Base-by-base conservation (phyloP, 2,113 vertebrate genomes). In the Microtus pennsylvanicus region DNA sequence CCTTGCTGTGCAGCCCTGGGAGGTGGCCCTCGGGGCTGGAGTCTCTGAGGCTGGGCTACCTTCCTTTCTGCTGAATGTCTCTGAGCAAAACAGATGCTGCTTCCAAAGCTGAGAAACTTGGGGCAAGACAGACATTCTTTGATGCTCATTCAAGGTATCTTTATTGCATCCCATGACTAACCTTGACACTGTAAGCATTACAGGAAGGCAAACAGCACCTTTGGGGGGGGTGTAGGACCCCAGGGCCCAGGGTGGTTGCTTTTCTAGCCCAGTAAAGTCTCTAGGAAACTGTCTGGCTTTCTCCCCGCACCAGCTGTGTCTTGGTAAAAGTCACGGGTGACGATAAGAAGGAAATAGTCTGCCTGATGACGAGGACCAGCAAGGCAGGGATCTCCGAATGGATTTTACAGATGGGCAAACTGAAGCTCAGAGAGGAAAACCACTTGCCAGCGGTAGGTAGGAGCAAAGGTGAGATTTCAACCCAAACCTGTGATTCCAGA, bases 341-440 rank as follows among this genome's bases (percentile, higher is more conserved):
- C 85, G 33, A 86, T 55, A 61, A 72, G 12, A 78, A 76, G 19
- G 72, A 63, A 55, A 65, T 80, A 87, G 75, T 93, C 63, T 91
- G 30, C 26, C 72, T 87, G 80, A 81, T 75, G 28, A 90, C 52
- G 55, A 78, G 16, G 77, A 55, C 22, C 24, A 65, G 1, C 78
- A 50, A 91, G 38, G 30, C 70, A 72, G n/a, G 30, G 22, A 65
- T 77, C 72, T 47, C 82, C 65, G 88, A 97, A 75, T 88, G 19
- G 24, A 94, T 82, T 95, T 96, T 94, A 87, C 4, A 87, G n/a
- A 94, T 95, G 75, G 92, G 38, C 7, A 94, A 97, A 94, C 42
- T 89, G 55, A 91, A 83, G 61, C 21, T 63, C 38, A 83, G 30
- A 42, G 50, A 70, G 11, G 55, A 65, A 82, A 38, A 13, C 81